Evolutionary conservation across 2,113 vertebrate genomes (phyloP), one percentile per base, ranked within the genome.

Genomic region (Nothobranchius furzeri): DNA sequence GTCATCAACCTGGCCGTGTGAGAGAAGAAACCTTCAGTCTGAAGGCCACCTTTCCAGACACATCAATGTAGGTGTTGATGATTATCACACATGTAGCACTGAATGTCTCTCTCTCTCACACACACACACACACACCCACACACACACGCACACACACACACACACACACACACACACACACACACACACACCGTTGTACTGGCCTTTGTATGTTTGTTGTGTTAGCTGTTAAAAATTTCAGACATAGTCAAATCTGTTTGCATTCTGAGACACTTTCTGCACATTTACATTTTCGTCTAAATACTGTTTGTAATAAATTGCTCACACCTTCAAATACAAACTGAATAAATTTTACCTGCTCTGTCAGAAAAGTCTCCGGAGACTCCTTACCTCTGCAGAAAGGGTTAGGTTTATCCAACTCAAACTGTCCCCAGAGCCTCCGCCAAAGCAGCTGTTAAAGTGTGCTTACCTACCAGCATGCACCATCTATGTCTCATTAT

Each of bases 401-500:
- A 87, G 85, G 42, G 12, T 66, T 71, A 60, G 62, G 69, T 88
- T 89, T 88, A 86, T 70, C 71, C 81, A 78, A 85, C 75, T 67
- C 68, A 86, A 87, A 85, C 60, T 81, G 79, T 89, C 85, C 78
- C 87, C 48, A 49, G 82, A 84, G 85, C 75, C 70, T 56, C 73
- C 51, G 76, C 75, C 77, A 79, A 83, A 90, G 85, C 85, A 89
- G 85, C 85, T 88, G 87, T 79, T 78, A 47, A 70, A 71, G 55
- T 75, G 70, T 55, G 58, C 57, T 20, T 72, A 77, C 74, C 73
- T 79, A 79, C 82, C 81, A 75, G 68, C 75, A 62, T 53, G 67
- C 68, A 53, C 35, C 42, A 17, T 76, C 76, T 69, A 48, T 30
- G 25, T 69, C 63, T 68, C 20, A 63, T 64, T 72, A 65, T 55